Conservation (phyloP, 2,888 invertebrate genomes). For the Hesperia comma region DNA sequence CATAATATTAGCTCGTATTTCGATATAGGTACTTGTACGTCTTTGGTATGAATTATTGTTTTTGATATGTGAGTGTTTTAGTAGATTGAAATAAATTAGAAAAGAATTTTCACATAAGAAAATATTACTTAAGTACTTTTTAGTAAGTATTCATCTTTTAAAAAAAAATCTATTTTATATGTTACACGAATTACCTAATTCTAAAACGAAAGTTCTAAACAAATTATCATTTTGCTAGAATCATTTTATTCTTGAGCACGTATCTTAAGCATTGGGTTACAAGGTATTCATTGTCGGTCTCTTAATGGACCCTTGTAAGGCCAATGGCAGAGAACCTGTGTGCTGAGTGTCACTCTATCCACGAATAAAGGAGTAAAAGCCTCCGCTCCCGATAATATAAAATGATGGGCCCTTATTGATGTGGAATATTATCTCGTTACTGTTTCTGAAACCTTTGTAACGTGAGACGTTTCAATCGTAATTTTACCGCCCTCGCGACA, state of each 20-base stretch:
- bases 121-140: no score
- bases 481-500: conserved; percentile 13
- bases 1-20: conserved; percentile 52
- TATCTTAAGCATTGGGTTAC: conserved; percentile 78
- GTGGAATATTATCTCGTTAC: conserved; percentile 40
- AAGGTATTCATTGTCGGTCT: conserved; percentile 61
- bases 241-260: conserved; percentile 61
- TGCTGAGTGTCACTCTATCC: conserved; percentile 61
- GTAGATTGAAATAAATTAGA: no score
- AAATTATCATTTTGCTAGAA: conserved; percentile 55
- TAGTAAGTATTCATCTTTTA: no score
- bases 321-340: conserved; percentile 58
- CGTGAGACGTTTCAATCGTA: conserved; percentile 23
- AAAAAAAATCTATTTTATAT: no score
- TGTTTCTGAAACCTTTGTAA: conserved; percentile 30
- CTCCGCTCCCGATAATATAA: conserved; percentile 38
- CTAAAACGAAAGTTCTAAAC: no score
- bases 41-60: no score
- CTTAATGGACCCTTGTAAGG: conserved; percentile 77
- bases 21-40: conserved; percentile 57
- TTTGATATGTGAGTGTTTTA: no score
- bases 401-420: conserved; percentile 40
- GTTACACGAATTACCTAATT: no score
- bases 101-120: no score
- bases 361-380: conserved; percentile 46